These are phyloP conservation scores for Thalassaphorura encarpata DNA, from an alignment of 1,140 invertebrate species.

Conservation along the genomic window DNA sequence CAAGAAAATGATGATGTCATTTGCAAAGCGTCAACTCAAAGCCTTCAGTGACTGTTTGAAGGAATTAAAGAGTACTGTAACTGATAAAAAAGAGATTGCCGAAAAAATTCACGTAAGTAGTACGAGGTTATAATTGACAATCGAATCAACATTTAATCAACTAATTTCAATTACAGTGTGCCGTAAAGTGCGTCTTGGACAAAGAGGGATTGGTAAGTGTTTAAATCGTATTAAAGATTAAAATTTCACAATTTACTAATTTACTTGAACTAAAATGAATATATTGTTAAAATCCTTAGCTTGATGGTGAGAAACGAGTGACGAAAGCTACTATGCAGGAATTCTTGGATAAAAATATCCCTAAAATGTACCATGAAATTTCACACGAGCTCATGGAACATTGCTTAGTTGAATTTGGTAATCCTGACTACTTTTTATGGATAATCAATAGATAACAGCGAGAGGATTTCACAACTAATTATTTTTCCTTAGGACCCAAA, in stretches of 20 bases:
- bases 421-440: background rate
- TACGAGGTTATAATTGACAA: background rate
- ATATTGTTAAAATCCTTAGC: background rate
- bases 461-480: no score
- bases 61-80: conserved; percentile 2
- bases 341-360: conserved; percentile 20
- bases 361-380: conserved; percentile 14
- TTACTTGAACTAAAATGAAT: no score
- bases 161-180: conserved; percentile 9
- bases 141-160: background rate
- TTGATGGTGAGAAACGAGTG: conserved; percentile 11
- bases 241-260: background rate
- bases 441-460: no score
- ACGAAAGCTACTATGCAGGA: conserved; percentile 14
- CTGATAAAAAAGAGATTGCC: background rate
- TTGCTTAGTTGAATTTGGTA: conserved; percentile 18
- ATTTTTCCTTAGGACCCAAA: conserved; percentile 16
- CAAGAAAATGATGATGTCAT: conserved; percentile 7
- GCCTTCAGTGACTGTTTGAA: conserved; percentile 10
- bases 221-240: background rate
- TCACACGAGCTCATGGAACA: conserved; percentile 12
- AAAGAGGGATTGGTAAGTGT: conserved; percentile 13
- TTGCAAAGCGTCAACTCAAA: conserved; percentile 14
- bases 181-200: conserved; percentile 18
- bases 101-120: conserved; percentile 12